Conservation (phyloP, 1,140 invertebrate species). For the Scylla paramamosain region DNA sequence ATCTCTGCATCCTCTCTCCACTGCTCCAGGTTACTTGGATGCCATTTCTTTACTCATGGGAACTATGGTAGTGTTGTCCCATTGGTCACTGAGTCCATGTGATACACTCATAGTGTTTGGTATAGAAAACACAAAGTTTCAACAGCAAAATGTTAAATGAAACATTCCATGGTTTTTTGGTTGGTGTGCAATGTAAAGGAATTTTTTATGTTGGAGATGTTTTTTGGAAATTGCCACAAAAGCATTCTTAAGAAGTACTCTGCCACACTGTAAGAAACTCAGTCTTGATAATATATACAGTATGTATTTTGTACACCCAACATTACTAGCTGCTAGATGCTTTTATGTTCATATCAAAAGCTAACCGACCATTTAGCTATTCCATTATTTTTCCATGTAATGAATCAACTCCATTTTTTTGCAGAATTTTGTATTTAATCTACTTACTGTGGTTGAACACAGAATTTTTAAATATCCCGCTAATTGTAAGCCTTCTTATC, state of each 20-base stretch:
- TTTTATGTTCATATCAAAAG: constrained; percentile 15
- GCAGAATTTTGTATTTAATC: background rate
- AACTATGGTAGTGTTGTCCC: background rate
- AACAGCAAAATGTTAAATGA: background rate
- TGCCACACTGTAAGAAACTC: constrained; percentile 13
- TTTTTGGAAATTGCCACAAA: background rate
- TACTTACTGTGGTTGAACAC: constrained; percentile 14
- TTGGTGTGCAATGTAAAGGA: background rate
- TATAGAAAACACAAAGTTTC: background rate
- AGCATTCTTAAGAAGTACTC: constrained; percentile 1
- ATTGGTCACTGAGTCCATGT: background rate
- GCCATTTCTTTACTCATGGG: background rate
- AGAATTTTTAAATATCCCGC: background rate
- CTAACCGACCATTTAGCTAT: background rate
- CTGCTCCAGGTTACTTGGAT: background rate
- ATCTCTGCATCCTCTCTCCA: background rate
- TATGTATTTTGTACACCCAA: constrained; percentile 7
- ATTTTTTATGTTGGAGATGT: background rate
- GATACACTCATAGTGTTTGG: background rate
- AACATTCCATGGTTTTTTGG: background rate
- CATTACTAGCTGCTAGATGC: background rate
- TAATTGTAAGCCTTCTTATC: background rate
- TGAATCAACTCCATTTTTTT: background rate
- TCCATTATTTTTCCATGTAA: background rate
- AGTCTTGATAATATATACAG: background rate